phyloP scores from a whole-genome alignment of 2,797 vertebrate genomes.

The Diplodus sargus region DNA sequence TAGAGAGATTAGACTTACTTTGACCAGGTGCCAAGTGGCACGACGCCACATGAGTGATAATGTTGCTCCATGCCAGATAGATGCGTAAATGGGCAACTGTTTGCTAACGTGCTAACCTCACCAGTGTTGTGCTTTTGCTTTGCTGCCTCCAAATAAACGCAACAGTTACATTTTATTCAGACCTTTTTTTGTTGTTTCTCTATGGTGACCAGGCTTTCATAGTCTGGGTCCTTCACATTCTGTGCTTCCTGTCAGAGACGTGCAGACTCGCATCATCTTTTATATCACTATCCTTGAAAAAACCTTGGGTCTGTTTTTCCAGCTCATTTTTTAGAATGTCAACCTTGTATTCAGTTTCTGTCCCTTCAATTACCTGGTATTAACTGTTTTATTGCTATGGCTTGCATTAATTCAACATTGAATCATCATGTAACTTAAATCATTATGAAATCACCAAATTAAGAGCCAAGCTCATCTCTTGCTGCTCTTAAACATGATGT shows the following conservation, averaged over 20 bases:
- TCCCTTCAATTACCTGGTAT: not conserved
- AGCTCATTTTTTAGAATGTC: not conserved
- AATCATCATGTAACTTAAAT: not conserved
- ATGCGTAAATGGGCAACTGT: not conserved
- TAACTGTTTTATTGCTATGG: not conserved
- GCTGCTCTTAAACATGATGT: not conserved
- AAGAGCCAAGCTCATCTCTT: not conserved
- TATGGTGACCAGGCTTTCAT: not conserved
- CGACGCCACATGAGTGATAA: not conserved
- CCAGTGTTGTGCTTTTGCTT: not conserved
- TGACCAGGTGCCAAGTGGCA: not conserved
- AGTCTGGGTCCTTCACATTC: not conserved
- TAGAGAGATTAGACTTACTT: not conserved
- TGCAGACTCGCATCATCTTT: not conserved
- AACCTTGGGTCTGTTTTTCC: not conserved
- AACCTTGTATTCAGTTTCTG: not conserved
- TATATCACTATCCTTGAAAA: not conserved
- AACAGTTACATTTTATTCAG: no score
- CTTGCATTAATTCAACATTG: not conserved
- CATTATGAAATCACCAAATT: not conserved
- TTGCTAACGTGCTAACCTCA: not conserved
- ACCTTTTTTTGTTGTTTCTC: not conserved
- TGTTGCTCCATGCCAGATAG: no score
- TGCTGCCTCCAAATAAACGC: not conserved
- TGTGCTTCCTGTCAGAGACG: not conserved